These are phyloP conservation scores for Elymnias hypermnestra DNA, from an alignment of 1,140 invertebrate genomes.

Conservation along the genomic window DNA sequence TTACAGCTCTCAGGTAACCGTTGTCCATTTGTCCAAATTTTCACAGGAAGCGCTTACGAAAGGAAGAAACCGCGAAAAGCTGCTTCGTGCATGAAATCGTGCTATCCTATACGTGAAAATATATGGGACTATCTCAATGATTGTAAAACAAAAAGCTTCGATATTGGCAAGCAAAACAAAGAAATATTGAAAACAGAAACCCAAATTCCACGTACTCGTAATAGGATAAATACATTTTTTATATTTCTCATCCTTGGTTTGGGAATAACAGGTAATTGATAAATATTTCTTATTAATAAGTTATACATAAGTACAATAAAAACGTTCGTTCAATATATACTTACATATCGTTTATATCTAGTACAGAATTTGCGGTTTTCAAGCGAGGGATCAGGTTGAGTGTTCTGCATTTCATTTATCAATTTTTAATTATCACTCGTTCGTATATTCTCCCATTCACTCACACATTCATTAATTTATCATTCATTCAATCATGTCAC, in stretches of 20 bases:
- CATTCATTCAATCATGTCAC: too few relatives aligned
- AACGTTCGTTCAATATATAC: too few relatives aligned
- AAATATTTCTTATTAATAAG: background rate
- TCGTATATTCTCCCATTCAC: too few relatives aligned
- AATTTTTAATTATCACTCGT: too few relatives aligned
- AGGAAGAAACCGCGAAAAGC: constrained; percentile 41
- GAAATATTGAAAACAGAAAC: constrained; percentile 18
- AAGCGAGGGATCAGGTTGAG: too few relatives aligned
- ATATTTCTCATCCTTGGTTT: constrained; percentile 20
- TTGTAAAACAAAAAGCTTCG: constrained; percentile 21
- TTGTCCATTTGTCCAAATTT: constrained; percentile 30
- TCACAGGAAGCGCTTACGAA: constrained; percentile 46
- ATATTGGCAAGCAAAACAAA: constrained; percentile 1
- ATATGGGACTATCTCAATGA: constrained; percentile 49
- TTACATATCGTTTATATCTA: too few relatives aligned
- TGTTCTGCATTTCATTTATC: too few relatives aligned
- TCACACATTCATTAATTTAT: too few relatives aligned
- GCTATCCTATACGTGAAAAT: constrained; percentile 39
- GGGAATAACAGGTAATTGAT: constrained; percentile 32
- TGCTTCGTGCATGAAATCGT: constrained; percentile 35
- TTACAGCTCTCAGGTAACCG: constrained; percentile 38
- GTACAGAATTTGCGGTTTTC: too few relatives aligned
- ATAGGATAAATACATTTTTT: constrained; percentile 25
- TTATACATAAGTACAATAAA: background rate
- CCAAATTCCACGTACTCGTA: constrained; percentile 18